Percentiles rank a stretch among this genome's conserved stretches.
Evolutionary conservation across 2,113 vertebrate genomes (phyloP).

Genomic region (Mirounga angustirostris): DNA sequence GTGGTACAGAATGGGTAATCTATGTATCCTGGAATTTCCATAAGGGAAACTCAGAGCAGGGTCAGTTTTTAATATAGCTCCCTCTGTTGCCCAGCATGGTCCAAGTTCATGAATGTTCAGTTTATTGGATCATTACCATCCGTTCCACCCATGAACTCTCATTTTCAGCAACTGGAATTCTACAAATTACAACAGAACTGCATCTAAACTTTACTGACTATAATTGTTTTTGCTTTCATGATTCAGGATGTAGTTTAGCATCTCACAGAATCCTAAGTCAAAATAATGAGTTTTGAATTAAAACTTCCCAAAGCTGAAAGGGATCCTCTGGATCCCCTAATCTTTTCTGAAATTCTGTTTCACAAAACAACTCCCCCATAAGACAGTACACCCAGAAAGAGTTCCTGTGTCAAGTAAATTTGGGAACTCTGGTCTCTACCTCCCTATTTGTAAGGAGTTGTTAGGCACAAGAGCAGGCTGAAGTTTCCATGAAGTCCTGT

Average conservation of each 20-base stretch:
- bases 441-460: accelerated
- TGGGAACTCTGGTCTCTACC: background rate
- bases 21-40: background rate
- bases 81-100: background rate
- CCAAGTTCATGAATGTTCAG: background rate
- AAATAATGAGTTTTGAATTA: background rate
- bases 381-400: background rate
- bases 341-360: background rate
- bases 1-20: background rate
- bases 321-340: background rate
- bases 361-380: background rate
- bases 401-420: background rate
- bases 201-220: background rate
- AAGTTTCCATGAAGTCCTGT: background rate
- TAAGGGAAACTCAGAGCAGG: background rate
- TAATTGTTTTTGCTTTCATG: background rate
- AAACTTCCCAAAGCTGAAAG: background rate
- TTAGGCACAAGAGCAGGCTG: background rate
- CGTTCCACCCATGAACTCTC: background rate
- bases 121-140: background rate
- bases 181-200: background rate
- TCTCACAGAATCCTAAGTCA: background rate
- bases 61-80: background rate
- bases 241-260: background rate
- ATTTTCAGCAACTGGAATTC: background rate